Conservation (phyloP, 2,888 invertebrate genomes). For the Ariolimax columbianus region DNA sequence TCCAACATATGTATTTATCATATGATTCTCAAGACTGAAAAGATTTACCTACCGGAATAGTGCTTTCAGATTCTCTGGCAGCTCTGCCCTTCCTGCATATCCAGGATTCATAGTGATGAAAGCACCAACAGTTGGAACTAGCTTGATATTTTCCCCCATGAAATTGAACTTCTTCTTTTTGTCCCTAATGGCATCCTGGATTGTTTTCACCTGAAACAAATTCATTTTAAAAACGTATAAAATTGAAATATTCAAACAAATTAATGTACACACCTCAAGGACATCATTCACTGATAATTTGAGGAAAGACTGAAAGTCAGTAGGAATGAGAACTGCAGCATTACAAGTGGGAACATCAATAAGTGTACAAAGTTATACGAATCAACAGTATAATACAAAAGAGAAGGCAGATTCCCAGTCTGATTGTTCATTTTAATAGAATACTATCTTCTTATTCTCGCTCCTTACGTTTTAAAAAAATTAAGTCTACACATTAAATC, state of each 20-base stretch:
- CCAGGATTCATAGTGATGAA: slow-evolving; percentile 99
- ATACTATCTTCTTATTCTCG: too few species aligned
- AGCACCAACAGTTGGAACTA: slow-evolving; percentile 92
- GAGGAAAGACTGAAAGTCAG: too few species aligned
- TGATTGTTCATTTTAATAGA: too few species aligned
- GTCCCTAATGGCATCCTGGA: slow-evolving; percentile 90
- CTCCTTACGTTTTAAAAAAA: too few species aligned
- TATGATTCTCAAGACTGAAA: not conserved
- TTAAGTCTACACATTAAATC: too few species aligned
- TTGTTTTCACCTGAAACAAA: slow-evolving; percentile 79
- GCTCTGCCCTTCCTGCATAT: slow-evolving; percentile 90
- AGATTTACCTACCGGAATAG: slow-evolving; percentile 74
- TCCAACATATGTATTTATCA: too few species aligned
- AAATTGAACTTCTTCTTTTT: slow-evolving; percentile 93
- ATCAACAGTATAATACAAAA: too few species aligned
- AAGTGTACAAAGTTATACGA: too few species aligned
- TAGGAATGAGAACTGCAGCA: too few species aligned
- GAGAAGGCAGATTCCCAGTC: too few species aligned
- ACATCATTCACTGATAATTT: not conserved
- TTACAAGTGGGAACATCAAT: too few species aligned
- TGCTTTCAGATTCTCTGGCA: slow-evolving; percentile 79
- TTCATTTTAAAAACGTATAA: not conserved
- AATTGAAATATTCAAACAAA: not conserved
- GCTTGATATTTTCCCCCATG: slow-evolving; percentile 92
- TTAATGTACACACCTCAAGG: not conserved